A percentile compares a stretch with the other conserved stretches of the same genome.
Conservation (phyloP, 1,140 invertebrate species). For the Danaus plexippus region DNA sequence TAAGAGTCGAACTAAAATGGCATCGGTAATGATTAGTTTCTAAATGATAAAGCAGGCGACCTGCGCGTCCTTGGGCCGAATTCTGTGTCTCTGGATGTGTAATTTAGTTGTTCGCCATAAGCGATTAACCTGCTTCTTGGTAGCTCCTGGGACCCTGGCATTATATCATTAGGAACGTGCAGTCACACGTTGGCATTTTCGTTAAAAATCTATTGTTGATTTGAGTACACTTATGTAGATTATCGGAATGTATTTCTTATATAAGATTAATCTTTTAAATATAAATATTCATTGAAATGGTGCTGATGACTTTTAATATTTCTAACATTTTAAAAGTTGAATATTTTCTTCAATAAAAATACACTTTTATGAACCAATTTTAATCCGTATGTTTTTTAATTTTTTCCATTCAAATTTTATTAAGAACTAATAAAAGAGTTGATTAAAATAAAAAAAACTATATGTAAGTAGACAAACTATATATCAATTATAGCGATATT, state of each 20-base stretch:
- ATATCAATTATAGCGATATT: no score
- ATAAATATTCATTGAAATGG: no score
- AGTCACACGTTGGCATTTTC: slow-evolving; percentile 44
- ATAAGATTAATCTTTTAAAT: no score
- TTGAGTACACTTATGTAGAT: slow-evolving; percentile 9
- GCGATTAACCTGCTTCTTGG: slow-evolving; percentile 63
- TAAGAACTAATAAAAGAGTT: no score
- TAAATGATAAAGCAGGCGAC: slow-evolving; percentile 65
- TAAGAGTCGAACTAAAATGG: slow-evolving; percentile 61
- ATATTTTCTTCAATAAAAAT: no score
- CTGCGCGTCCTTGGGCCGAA: slow-evolving; percentile 61
- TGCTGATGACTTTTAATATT: no score
- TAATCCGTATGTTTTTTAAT: no score
- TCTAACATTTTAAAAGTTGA: no score
- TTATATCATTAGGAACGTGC: slow-evolving; percentile 61
- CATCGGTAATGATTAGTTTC: slow-evolving; percentile 64
- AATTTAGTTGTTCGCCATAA: slow-evolving; percentile 63
- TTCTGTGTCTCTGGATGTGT: slow-evolving; percentile 65
- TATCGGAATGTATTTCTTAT: not conserved
- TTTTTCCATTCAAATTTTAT: no score
- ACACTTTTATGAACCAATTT: no score
- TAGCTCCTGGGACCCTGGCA: slow-evolving; percentile 48
- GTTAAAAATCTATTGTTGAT: slow-evolving; percentile 9
- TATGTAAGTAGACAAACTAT: no score
- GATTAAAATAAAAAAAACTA: no score